Evolutionary conservation across 2,113 vertebrate genomes (phyloP).

Genomic region (Ophiodon elongatus): DNA sequence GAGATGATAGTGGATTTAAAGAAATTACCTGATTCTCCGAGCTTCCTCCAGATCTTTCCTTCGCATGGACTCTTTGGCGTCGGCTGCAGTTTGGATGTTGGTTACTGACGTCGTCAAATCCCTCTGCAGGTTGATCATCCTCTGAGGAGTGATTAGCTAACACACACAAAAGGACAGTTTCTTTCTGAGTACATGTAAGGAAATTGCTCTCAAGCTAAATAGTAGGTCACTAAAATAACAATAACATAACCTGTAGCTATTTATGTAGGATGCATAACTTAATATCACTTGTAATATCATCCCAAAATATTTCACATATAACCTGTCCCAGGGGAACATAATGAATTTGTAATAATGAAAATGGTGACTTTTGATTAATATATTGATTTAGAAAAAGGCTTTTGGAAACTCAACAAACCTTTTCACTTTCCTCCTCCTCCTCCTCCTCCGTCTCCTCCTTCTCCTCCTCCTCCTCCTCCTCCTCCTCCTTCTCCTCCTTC

Average conservation of each 20-base stretch:
- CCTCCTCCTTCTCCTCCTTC: slow-evolving; percentile 10
- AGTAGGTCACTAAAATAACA: not conserved
- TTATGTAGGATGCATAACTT: not conserved
- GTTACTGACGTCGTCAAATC: slow-evolving; percentile 85
- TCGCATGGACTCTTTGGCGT: slow-evolving; percentile 83
- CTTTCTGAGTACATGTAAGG: not conserved
- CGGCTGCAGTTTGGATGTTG: slow-evolving; percentile 85
- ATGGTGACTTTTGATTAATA: not conserved
- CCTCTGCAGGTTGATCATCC: slow-evolving; percentile 81
- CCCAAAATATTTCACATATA: not conserved
- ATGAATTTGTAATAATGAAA: not conserved
- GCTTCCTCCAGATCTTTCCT: slow-evolving; percentile 82
- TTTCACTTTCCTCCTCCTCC: slow-evolving; percentile 79
- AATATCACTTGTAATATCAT: not conserved
- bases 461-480: slow-evolving; percentile 71
- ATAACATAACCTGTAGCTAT: not conserved
- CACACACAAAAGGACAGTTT: not conserved
- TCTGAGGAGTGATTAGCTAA: slow-evolving; percentile 67
- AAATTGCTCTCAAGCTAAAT: not conserved
- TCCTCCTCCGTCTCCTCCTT: slow-evolving; percentile 78
- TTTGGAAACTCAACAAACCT: slow-evolving; percentile 75
- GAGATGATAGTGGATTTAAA: not conserved
- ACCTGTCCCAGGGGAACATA: not conserved
- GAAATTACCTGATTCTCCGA: slow-evolving; percentile 82
- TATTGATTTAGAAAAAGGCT: not conserved